These are phyloP conservation scores for Pandion haliaetus DNA, from an alignment of 2,113 vertebrate species.

Conservation along the genomic window DNA sequence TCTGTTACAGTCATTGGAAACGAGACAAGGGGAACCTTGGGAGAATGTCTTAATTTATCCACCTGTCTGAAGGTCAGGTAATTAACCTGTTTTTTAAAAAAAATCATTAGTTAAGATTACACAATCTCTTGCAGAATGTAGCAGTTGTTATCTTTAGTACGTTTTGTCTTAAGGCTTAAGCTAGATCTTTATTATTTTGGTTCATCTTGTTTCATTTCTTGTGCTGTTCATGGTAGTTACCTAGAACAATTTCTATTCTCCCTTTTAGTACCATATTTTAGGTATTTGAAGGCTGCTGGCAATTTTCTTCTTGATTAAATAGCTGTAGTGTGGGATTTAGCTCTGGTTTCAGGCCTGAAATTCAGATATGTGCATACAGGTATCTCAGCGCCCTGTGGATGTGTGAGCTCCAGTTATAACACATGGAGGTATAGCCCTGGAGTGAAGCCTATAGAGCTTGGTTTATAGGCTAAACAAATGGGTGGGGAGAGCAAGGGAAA, in stretches of 20 bases:
- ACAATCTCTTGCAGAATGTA: accelerated
- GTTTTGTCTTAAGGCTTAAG: not conserved
- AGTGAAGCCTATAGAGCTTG: not conserved
- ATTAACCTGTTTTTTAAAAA: not conserved
- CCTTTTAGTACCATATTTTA: not conserved
- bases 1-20: not conserved
- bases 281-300: not conserved
- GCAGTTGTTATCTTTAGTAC: not conserved
- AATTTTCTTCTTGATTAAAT: not conserved
- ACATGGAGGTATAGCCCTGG: not conserved
- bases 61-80: not conserved
- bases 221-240: not conserved
- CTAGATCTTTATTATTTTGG: not conserved
- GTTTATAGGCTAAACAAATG: not conserved
- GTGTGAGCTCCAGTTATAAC: not conserved
- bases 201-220: not conserved
- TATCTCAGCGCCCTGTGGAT: accelerated
- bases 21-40: not conserved
- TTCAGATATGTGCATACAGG: not conserved
- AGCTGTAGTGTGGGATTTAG: not conserved
- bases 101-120: not conserved
- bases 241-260: not conserved
- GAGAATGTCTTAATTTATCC: not conserved
- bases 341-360: not conserved
- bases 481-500: not conserved